Evolutionary conservation across 2,797 vertebrate species (phyloP), one percentile per base, ranked within the genome.

Genomic region (Tolypeutes matacus): DNA sequence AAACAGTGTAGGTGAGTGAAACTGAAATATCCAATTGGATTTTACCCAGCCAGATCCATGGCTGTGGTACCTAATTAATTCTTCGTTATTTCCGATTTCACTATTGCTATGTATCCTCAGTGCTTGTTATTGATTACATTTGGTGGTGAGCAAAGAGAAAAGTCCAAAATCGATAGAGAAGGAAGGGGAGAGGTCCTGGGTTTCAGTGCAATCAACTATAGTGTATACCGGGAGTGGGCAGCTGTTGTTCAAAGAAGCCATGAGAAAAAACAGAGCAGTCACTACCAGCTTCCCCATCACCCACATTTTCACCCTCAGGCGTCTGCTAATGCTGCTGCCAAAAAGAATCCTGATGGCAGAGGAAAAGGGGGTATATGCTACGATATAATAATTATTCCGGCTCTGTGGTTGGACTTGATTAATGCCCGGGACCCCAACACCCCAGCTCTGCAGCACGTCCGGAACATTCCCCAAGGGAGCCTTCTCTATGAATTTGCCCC

Each of bases 41-140:
- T 98, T 97, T 96, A 98, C 97, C 97, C 98, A 97, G 98, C 98
- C 98, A 98, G 97, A 98, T 86, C 96, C 98, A 98, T 98, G 98
- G 98, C 98, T 97, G 98, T 91, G 96, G 95, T 85, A 96, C 87
- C 97, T 97, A 97, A 96, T 98, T 97, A 98, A 91, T 89, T 97
- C 96, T 97, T 97, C 88, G 96, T 96, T 96, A 97, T 95, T 97
- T 98, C 98, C 97, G 98, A 97, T 96, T 98, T 98, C 97, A 93
- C 98, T 98, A 98, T 53, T 98, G 98, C 98, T 98, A 97, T 95
- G 96, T 91, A 91, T 84, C 95, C 97, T 96, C 98, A n/a, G 96
- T 94, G 97, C 96, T 77, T 93, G 96, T 96, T 97, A 85, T 95
- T 98, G 91, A 96, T 97, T 97, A 98, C 96, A 96, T 97, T 98